A percentile compares a stretch with the other conserved stretches of the same genome.
Evolutionary conservation across 2,113 vertebrate genomes (phyloP).

Genomic region (Oreocharis arfaki): DNA sequence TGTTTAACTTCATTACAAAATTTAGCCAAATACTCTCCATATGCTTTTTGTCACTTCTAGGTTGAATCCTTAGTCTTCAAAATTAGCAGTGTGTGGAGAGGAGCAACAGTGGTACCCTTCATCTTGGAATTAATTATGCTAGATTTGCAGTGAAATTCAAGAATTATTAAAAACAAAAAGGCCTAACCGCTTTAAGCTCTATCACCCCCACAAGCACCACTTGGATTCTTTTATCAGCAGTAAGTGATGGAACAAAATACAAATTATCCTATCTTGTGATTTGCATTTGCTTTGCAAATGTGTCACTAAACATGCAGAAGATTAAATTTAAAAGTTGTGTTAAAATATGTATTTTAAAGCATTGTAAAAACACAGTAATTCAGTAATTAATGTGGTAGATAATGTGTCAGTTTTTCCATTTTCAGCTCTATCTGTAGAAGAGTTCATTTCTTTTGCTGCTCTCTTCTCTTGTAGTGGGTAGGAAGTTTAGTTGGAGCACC

Average conservation of each 20-base stretch:
- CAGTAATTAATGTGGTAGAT: constrained; percentile 44
- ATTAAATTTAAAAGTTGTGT: constrained; percentile 9
- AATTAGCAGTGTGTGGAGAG: background rate
- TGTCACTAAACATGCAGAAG: constrained; percentile 38
- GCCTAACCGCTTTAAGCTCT: background rate
- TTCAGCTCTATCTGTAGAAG: background rate
- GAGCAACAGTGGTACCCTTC: background rate
- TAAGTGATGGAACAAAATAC: background rate
- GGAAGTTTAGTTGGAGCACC: background rate
- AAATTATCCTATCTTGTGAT: constrained; percentile 6
- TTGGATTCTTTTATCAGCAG: background rate
- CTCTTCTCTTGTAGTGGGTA: background rate
- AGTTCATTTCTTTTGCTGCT: constrained; percentile 15
- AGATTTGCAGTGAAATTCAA: background rate
- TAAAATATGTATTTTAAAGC: constrained; percentile 39
- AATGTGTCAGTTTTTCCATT: constrained; percentile 13
- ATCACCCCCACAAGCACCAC: background rate
- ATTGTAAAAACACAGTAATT: constrained; percentile 5
- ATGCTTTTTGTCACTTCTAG: background rate
- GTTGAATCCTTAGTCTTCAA: background rate
- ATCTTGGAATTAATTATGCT: background rate
- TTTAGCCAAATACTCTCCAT: background rate
- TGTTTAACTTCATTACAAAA: background rate
- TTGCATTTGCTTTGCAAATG: constrained; percentile 25
- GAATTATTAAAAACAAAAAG: background rate